phyloP scores from a whole-genome alignment of 2,888 invertebrate genomes.

The Tipula vernalis region DNA sequence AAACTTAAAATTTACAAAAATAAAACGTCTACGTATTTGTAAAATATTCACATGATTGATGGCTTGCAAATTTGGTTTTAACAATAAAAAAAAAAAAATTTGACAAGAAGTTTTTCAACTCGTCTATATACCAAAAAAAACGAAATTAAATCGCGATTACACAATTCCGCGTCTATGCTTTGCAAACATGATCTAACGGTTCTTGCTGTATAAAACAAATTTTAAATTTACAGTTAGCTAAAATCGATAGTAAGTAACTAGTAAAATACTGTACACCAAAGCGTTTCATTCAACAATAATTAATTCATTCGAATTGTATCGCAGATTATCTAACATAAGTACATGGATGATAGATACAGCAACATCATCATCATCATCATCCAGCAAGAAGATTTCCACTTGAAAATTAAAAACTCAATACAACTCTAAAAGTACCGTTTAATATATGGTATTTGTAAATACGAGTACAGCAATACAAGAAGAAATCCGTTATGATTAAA shows the following conservation, averaged over 20 bases:
- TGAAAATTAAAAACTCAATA: not conserved
- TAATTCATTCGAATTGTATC: not conserved
- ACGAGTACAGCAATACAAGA: not conserved
- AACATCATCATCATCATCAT: not conserved
- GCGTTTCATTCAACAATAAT: not conserved
- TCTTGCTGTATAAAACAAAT: not conserved
- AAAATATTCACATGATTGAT: not conserved
- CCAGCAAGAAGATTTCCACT: not conserved
- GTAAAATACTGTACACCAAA: not conserved
- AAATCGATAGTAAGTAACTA: not conserved
- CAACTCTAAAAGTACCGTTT: not conserved
- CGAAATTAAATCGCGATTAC: not conserved
- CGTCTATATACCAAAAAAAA: not conserved
- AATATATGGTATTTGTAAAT: not conserved
- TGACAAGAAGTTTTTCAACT: not conserved
- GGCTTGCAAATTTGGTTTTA: not conserved
- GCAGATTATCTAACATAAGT: not conserved
- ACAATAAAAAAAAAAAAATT: not conserved
- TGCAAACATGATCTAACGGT: not conserved
- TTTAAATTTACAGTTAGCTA: not conserved
- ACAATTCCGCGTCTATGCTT: not conserved
- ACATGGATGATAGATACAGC: not conserved
- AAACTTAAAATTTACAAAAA: not conserved
- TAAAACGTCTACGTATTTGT: not conserved
- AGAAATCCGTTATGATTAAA: not conserved